Conservation (phyloP, 53 echinoderm and acorn worm genomes). For the Patiria pectinifera region DNA sequence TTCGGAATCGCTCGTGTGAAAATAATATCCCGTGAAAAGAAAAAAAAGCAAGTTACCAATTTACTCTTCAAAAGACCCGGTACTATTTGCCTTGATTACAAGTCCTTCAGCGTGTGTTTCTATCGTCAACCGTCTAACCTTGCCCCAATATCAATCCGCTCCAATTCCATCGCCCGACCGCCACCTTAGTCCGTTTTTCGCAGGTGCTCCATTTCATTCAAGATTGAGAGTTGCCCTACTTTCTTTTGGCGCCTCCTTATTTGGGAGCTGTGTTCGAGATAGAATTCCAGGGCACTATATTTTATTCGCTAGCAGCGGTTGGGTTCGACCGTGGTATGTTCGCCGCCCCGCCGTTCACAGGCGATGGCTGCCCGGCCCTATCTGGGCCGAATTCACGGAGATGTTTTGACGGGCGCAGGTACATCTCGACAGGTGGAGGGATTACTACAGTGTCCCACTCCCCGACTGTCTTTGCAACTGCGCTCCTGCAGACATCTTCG, state of each 20-base stretch:
- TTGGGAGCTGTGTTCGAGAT: slow-evolving; percentile 4
- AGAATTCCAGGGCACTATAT: slow-evolving; percentile 33
- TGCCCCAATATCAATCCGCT: background rate
- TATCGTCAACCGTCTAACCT: background rate
- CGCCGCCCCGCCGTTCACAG: slow-evolving; percentile 4
- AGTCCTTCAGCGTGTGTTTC: background rate
- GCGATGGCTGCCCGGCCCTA: too few species aligned
- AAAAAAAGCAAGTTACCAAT: too few species aligned
- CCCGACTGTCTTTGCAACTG: slow-evolving; percentile 3
- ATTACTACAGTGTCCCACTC: background rate
- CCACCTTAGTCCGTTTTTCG: background rate
- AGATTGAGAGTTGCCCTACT: background rate
- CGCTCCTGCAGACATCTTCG: background rate
- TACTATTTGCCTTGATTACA: too few species aligned
- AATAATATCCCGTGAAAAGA: too few species aligned
- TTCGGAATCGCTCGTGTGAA: background rate
- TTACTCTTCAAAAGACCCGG: too few species aligned
- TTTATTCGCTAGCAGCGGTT: too few species aligned
- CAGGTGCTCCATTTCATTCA: slow-evolving; percentile 34
- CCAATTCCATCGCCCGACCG: background rate
- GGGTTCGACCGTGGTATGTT: background rate
- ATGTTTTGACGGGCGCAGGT: background rate
- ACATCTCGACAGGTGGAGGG: background rate
- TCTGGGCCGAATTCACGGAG: background rate
- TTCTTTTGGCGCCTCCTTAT: slow-evolving; percentile 47